Evolutionary conservation across 53 echinoderm and acorn worm genomes (phyloP), one percentile per base, ranked within the genome.

Genomic region (Paelopatides confundens): DNA sequence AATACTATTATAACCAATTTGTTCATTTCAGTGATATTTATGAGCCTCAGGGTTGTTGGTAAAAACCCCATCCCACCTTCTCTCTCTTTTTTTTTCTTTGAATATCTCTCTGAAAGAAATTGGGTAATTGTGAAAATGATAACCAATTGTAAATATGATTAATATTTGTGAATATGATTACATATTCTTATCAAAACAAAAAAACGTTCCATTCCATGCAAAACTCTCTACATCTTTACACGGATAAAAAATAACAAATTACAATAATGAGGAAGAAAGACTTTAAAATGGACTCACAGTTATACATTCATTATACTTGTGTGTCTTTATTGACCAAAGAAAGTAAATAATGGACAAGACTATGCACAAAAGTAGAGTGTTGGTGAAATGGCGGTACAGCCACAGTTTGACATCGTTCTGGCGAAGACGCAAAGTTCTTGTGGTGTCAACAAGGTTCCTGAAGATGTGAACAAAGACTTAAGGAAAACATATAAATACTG

Each of bases 341-440:
- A 93, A 86, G 88, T 95, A 96, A 53, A 96, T 69, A 12, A 96
- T 62, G 21, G 96, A 95, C 4, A 93, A 89, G 52, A 95, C 43
- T 14, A 96, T 71, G 69, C 95, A 93, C 81, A 96, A 90, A 63
- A 96, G 93, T 65, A 96, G 95, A 6, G 95, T 91, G 63, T 95
- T 96, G 78, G 95, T 96, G 87, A 96, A 91, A 67, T 96, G 96
- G 35, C 96, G 89, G 69, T 96, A 96, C 67, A 96, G 86, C 94
- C 94, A 96, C 1, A 96, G 93, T 77, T 96, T 96, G 50, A 88
- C 88, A 66, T 95, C 54, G 81, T 96, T 96, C 32, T 95, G 92
- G 3, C 96, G 88, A 35, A 96, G 84, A 31, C 96, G 93, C 86
- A 96, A 47, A 18, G 93, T 93, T 43, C 96, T 77, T 10, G 91